Evolutionary conservation across 1,140 invertebrate species (phyloP), one percentile per base, ranked within the genome.

Genomic region (Daktulosphaira vitifoliae): DNA sequence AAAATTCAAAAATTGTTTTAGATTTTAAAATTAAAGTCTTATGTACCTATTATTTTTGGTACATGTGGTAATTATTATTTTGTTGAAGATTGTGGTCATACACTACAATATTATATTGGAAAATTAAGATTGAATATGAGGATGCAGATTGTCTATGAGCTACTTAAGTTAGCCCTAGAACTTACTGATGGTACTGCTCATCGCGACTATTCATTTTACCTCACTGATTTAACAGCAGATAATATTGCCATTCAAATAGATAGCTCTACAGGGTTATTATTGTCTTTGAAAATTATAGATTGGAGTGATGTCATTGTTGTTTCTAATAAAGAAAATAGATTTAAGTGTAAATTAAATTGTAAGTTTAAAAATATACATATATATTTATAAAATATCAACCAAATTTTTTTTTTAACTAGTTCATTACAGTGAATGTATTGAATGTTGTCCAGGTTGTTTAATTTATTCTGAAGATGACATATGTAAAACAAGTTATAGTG

Each of bases 181-280:
- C 25, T 62, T 8, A 46, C 56, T 2, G 56, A 62, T 48, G 56
- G 56, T 29, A 48, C 56, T 1, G 56, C 42, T 62, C 56, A 62
- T 33, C 11, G 16, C 11, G 20, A 15, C 29, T 62, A 48, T 62
- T 62, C 56, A 22, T 62, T 62, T 62, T 62, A 62, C 3, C 25
- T 62, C 1, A 62, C 56, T 2, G 56, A 62, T 62, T 62, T 62
- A 33, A 62, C 56, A 33, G 42, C 56, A 1, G 56, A 62, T 33
- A 62, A 62, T 33, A 62, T 62, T 11, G 56, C 56, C 18, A 22
- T 62, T 20, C 25, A n/a, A 48, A 3, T 62, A 6, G 16, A 62
- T 16, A 5, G 29, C 42, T 46, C 39, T 0, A 13, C 39, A 7
- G 42, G 42, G 1, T 29, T 62, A 22, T 33, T 62, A 20, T 20